Evolutionary conservation across 2,797 vertebrate species (phyloP), one percentile per base, ranked within the genome.

Genomic region (Nyctalus aviator): DNA sequence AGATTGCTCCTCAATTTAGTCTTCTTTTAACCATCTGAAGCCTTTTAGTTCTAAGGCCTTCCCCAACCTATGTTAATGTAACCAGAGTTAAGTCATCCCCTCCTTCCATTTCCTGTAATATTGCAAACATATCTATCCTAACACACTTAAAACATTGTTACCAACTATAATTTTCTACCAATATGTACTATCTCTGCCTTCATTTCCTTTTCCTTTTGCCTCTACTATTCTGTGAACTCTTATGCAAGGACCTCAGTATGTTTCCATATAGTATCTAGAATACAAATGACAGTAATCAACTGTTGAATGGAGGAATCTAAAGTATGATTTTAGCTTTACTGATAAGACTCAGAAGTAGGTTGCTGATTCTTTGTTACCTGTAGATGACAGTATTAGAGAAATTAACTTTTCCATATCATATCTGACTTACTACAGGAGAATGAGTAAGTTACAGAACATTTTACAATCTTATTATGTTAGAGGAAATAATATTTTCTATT

Each of bases 1-100:
- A 69, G 53, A 82, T 14, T 78, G 37, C 57, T 73, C 59, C 41
- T 89, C 20, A 89, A 88, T 41, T 86, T 64, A 84, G 72, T 69
- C 62, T 69, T 88, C 25, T 76, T 87, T 92, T 85, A 75, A 35
- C 41, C 2, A 69, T 10, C 44, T 41, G 72, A 64, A 79, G 27
- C 18, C 44, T 90, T 90, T 92, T 81, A 84, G 75, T 94, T 89
- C 53, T 82, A 44, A 66, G 5, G 3, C 73, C 27, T 93, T 86
- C n/a, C 15, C 32, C 41, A 93, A 62, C 3, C 62, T 90, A 44
- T 48, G 8, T 66, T 81, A 89, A 81, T 8, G 4, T 57, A 59
- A 27, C 21, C 55, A 78, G 23, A 73, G 17, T 48, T 72, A 68
- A 90, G 66, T 66, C 50, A 87, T 25, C 44, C 4, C 30, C 30